These are phyloP conservation scores for Caenorhabditis plicata DNA, from an alignment of 2,888 invertebrate genomes.

Conservation along the genomic window DNA sequence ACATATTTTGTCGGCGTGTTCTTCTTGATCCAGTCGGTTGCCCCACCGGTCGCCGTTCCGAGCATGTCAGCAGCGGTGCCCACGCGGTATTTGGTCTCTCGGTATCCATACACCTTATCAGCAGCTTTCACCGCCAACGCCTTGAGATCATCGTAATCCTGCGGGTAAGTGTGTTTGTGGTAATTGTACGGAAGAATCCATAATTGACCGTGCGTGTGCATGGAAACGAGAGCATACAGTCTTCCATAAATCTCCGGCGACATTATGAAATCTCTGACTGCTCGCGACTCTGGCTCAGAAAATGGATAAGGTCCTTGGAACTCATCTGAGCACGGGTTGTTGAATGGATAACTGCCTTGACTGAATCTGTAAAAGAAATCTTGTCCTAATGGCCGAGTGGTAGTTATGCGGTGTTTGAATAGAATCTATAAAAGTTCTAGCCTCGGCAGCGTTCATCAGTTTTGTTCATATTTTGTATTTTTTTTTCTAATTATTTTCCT, in stretches of 20 bases:
- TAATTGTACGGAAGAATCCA: constrained; percentile 65
- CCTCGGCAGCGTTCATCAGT: too few relatives aligned
- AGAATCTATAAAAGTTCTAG: too few relatives aligned
- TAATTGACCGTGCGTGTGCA: constrained; percentile 65
- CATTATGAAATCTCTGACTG: constrained; percentile 59
- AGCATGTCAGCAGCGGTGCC: constrained; percentile 63
- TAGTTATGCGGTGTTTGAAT: too few relatives aligned
- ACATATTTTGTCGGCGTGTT: constrained; percentile 63
- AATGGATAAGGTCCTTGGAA: constrained; percentile 62
- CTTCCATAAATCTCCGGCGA: constrained; percentile 51
- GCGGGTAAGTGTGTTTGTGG: constrained; percentile 53
- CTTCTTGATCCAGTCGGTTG: constrained; percentile 64
- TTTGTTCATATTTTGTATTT: too few relatives aligned
- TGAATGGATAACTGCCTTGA: constrained; percentile 58
- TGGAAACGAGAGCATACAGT: constrained; percentile 58
- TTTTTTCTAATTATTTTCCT: too few relatives aligned
- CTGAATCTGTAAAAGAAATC: constrained; percentile 18
- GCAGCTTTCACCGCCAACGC: constrained; percentile 45
- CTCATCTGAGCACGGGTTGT: constrained; percentile 64
- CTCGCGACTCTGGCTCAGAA: constrained; percentile 63
- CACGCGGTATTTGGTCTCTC: constrained; percentile 54
- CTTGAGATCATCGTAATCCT: constrained; percentile 57
- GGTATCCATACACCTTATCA: constrained; percentile 40
- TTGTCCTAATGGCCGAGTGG: neutral
- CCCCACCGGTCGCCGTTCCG: constrained; percentile 62